Evolutionary conservation across 2,113 vertebrate species (phyloP), one percentile per base, ranked within the genome.

Genomic region (Microcebus tavaratra): DNA sequence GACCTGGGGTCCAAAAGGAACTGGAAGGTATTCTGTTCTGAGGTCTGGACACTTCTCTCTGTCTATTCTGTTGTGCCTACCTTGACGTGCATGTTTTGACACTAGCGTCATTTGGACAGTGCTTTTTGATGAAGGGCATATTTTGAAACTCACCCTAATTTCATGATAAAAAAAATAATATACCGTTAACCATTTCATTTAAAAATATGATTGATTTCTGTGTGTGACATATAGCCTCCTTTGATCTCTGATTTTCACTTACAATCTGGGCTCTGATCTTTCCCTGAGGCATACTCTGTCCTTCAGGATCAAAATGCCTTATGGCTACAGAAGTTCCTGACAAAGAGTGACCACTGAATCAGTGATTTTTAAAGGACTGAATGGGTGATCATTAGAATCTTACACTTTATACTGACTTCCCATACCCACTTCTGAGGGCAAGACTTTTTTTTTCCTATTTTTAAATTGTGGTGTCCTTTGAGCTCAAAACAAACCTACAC

Each of bases 21-120:
- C 48, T 48, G 48, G 13, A n/a, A 25, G 23, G 6, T 0, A 5
- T 9, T 21, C 27, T 13, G 1, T 48, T 61, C 45, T 57, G 21
- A 82, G 45, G 9, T 12, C 0, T 1, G 0, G 31, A 8, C 23
- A 4, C 57, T 70, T 63, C 12, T 17, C 34, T 15, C 1, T 8
- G 8, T 39, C 15, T 14, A 12, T 48, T 68, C 31, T 48, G 20
- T 36, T 42, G 8, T 13, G 36, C 15, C 3, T 53, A 18, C 21
- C 8, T n/a, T 2, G 1, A 36, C 1, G 3, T 17, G 11, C 9
- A 2, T 2, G 10, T 34, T 50, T 57, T 89, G 20, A 48, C 15
- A 31, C 4, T 0, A n/a, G 34, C 31, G 12, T 68, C 65, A 48
- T 87, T 53, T 55, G 12, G 9, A 87, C 4, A 76, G 18, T 81